Conservation (phyloP, 2,797 vertebrate species). For the Sebastes melanostomus region DNA sequence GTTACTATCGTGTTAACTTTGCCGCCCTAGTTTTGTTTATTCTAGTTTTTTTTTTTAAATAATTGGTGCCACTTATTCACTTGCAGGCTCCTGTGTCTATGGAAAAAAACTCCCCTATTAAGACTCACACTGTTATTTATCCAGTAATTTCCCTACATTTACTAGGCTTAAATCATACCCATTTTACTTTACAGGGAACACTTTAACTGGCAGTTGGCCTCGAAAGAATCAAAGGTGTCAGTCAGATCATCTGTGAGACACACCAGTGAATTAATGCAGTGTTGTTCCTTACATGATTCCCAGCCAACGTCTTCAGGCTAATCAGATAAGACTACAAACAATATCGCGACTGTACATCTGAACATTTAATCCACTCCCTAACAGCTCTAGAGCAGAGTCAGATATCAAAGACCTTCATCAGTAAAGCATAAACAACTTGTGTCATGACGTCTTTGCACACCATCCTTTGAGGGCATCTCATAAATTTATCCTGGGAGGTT, state of each 20-base stretch:
- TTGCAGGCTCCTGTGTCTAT: neutral
- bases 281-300: neutral
- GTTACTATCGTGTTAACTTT: too few relatives aligned
- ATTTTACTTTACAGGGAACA: neutral
- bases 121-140: neutral
- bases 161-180: neutral
- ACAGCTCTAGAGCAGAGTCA: neutral
- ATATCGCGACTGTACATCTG: slow-evolving; percentile 14
- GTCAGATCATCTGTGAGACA: slow-evolving; percentile 13
- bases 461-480: slow-evolving; percentile 15
- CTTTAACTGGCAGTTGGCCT: slow-evolving; percentile 3
- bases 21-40: neutral
- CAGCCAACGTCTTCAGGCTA: slow-evolving; percentile 23
- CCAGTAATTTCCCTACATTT: neutral
- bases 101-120: neutral
- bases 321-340: slow-evolving; percentile 47
- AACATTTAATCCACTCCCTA: slow-evolving; percentile 12
- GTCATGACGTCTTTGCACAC: slow-evolving; percentile 29
- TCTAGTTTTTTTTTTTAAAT: neutral
- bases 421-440: slow-evolving; percentile 45
- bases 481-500: neutral
- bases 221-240: slow-evolving; percentile 31
- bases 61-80: neutral
- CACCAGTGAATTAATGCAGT: slow-evolving; percentile 14
- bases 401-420: slow-evolving; percentile 41